Percentiles rank a stretch among this genome's conserved stretches.
phyloP scores from a whole-genome alignment of 2,888 invertebrate genomes.

The Morinoia aosen region DNA sequence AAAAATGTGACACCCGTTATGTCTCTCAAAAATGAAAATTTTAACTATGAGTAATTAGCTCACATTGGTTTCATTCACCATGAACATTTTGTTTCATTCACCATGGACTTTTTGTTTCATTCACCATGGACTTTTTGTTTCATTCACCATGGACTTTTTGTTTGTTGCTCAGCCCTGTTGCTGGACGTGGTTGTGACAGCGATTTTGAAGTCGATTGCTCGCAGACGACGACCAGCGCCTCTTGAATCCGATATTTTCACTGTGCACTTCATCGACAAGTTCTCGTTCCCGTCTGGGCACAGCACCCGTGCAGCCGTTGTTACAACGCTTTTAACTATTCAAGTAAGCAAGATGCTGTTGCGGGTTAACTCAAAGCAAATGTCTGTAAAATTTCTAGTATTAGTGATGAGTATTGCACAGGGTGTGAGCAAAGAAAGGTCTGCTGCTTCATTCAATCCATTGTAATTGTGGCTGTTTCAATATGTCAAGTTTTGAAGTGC shows the following conservation, averaged over 20 bases:
- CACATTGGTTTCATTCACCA: no score
- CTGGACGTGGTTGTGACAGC: constrained; percentile 86
- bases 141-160: background rate
- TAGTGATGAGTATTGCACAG: no score
- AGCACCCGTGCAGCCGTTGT: constrained; percentile 82
- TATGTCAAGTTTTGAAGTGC: no score
- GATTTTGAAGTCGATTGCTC: constrained; percentile 81
- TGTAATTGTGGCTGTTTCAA: background rate
- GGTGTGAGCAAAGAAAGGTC: background rate
- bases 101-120: no score
- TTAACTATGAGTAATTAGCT: no score
- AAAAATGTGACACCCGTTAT: no score
- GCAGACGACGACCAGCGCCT: constrained; percentile 82
- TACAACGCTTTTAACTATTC: constrained; percentile 56
- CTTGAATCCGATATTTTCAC: constrained; percentile 77
- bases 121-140: background rate
- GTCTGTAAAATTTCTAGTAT: no score
- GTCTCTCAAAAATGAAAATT: no score
- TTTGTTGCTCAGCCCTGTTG: constrained; percentile 78
- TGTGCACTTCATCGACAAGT: constrained; percentile 86
- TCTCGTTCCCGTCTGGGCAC: constrained; percentile 95
- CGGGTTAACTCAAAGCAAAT: no score
- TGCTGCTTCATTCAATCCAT: background rate
- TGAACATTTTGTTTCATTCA: no score
- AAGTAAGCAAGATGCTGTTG: constrained; percentile 24